Evolutionary conservation across 2,113 vertebrate genomes (phyloP).

Genomic region (Halcyon malimbica): DNA sequence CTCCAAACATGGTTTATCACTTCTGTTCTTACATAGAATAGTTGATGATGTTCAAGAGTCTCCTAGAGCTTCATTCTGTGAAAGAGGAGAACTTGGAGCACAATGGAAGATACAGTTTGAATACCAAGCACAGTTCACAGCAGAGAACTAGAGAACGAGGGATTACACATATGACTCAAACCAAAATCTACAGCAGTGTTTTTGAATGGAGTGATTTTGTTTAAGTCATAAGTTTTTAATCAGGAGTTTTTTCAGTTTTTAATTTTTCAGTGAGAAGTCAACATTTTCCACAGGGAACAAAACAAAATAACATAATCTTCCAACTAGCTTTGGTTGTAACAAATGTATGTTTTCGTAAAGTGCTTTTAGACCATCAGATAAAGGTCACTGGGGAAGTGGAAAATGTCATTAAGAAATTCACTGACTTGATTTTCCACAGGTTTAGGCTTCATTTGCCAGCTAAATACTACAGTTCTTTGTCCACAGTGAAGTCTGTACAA

Average conservation of each 20-base stretch:
- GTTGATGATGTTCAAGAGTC: neutral
- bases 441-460: constrained; percentile 59
- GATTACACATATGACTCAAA: neutral
- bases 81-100: neutral
- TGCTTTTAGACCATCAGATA: constrained; percentile 53
- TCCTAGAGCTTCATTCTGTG: neutral
- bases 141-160: neutral
- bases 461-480: constrained; percentile 52
- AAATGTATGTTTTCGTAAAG: constrained; percentile 40
- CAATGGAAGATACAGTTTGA: neutral
- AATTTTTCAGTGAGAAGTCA: neutral
- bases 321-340: constrained; percentile 12
- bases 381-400: constrained; percentile 50
- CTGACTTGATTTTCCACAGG: constrained; percentile 56
- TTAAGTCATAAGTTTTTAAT: neutral
- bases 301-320: constrained; percentile 35
- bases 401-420: constrained; percentile 64
- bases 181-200: neutral
- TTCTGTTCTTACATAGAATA: neutral
- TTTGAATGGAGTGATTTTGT: neutral
- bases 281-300: constrained; percentile 21
- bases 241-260: neutral
- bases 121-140: neutral
- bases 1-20: neutral
- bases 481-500: constrained; percentile 15